Evolutionary conservation across 35 echinoderm and acorn worm genomes (phyloP).

Genomic region (Heliocidaris erythrogramma): DNA sequence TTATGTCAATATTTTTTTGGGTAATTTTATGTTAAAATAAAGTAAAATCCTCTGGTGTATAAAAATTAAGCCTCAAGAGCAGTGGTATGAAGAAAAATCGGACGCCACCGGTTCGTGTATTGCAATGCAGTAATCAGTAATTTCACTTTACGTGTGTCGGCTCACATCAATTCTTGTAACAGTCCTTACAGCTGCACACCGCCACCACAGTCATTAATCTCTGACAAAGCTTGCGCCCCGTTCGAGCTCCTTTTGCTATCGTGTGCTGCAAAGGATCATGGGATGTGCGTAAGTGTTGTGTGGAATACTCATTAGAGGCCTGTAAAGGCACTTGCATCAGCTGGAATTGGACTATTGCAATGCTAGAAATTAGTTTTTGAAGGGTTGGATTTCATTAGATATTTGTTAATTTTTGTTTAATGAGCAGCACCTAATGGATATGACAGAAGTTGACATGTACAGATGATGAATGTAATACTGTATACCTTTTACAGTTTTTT

Average conservation of each 20-base stretch:
- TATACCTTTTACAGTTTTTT: not conserved
- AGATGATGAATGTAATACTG: not conserved
- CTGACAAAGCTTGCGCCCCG: not conserved
- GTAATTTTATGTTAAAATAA: not conserved
- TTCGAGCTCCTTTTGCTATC: not conserved
- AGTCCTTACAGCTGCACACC: constrained; percentile 22
- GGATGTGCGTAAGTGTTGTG: not conserved
- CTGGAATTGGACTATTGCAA: not conserved
- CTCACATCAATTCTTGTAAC: constrained; percentile 36
- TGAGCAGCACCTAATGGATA: not conserved
- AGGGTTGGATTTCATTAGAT: constrained; percentile 21
- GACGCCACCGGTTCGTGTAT: not conserved
- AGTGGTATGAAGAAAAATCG: not conserved
- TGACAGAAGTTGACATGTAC: not conserved
- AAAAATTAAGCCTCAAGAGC: not conserved
- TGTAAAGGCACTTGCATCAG: not conserved
- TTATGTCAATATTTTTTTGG: not conserved
- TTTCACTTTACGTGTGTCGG: constrained; percentile 15
- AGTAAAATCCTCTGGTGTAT: not conserved
- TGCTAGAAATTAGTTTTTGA: constrained; percentile 30
- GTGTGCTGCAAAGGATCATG: not conserved
- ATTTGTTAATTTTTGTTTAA: constrained; percentile 8
- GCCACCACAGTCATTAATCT: constrained; percentile 16
- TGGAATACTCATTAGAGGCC: constrained; percentile 37
- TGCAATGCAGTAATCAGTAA: constrained; percentile 14